Evolutionary conservation across 30 jellyfish, hydroid and myxozoan genomes (phyloP), one percentile per base, ranked within the genome.

Genomic region (Aurelia aurita complex sp. Pacific): DNA sequence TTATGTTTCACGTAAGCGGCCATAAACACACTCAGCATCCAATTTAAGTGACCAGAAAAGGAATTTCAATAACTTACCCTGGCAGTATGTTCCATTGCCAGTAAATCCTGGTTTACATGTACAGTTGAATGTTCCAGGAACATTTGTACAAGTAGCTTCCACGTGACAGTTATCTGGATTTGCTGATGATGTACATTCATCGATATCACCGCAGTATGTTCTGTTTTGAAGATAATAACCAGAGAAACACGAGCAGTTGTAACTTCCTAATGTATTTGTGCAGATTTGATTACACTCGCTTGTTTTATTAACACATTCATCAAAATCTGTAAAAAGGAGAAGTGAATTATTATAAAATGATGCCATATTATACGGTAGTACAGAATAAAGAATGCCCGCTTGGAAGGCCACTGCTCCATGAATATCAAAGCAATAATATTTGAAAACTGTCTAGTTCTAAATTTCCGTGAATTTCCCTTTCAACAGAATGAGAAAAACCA

Each of bases 281-380:
- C 89, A 79, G 13, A 79, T 33, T 46, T 79, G 89, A 29, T 79
- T 43, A 53, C 89, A 79, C 18, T 23, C 40, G 55, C 59, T 50
- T 16, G 81, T 64, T 29, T 38, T 53, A 50, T 64, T 79, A 5
- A 61, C 89, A 64, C 89, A 79, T 79, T 79, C 89, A 50, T 79
- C 81, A 32, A 36, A 64, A 33, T 79, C 89, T 79, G 57, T 46
- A 0, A 46, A 46, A 0, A 46, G 14, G 57, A 46, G 57, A 46
- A 46, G 57, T 5, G 57, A 46, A 46, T 6, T 7, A 6, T 6
- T 46, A 2, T 4, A 3, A 6, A 46, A 14, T 9, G 57, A 46
- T 4, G 0, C 54, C 11, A 43, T 43, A 43, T 6, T 43, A 43
- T 43, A 23, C 29, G 29, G 29, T 23, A 23, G 29, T 23, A 38